Base-by-base conservation (phyloP, 2,888 invertebrate species). In the Chrysolina haemoptera region DNA sequence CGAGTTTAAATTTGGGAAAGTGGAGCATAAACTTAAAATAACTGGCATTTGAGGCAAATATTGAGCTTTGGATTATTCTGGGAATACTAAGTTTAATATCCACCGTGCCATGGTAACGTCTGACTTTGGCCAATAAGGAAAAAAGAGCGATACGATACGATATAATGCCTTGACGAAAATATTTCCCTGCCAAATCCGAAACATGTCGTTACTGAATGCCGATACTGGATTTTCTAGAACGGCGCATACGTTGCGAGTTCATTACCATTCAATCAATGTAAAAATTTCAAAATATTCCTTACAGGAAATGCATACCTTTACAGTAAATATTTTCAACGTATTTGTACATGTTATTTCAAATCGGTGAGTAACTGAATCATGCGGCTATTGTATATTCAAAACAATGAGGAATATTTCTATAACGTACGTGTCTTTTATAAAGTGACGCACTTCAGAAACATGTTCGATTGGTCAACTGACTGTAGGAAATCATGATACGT, bases 221-320 rank as follows among this genome's bases (percentile, higher is more conserved):
- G 16, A 8, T 16, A 10, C 48, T 48, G 10, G 48, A n/a, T 48
- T 48, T 4, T 48, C 48, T 2, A 48, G 16, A 48, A 14, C 48
- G 9, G 16, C 12, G 9, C 16, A 48, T 48, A 48, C 48, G n/a
- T 35, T 4, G 22, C 55, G 53, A 22, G 55, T 55, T 55, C 55
- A 55, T 55, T 55, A 55, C 55, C 55, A 55, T 55, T 55, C 22
- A 18, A 22, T 6, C 20, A 55, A 55, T 55, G 55, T 55, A 22
- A 20, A 12, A 12, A 16, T 48, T 55, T 20, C 20, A 12, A 22
- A 55, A 22, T 20, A 55, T 14, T 55, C 22, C 18, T 55, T 22
- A 55, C 55, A 55, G 55, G 55, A 55, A 55, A 55, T 55, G 12
- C 55, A 55, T 55, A 22, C 55, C 55, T 55, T 55, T 20, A 55